Percentiles rank a stretch among this genome's conserved stretches.
Conservation (phyloP, 2,888 invertebrate species). For the Celastrina argiolus region DNA sequence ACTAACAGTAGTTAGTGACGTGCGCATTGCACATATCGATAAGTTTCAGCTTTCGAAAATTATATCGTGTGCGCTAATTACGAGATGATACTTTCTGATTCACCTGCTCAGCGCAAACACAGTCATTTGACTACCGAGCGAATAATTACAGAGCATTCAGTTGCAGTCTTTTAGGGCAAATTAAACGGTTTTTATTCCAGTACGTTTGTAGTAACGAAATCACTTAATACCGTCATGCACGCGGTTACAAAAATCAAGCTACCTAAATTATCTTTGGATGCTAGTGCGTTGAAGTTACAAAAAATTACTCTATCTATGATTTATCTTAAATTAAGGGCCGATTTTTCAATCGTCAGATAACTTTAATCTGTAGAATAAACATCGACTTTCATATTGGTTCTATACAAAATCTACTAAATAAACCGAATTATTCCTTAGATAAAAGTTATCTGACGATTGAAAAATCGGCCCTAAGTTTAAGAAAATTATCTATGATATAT, state of each 20-base stretch:
- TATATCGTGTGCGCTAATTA: conserved; percentile 40
- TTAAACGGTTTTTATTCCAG: conserved; percentile 17
- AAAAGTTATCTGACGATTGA: no score
- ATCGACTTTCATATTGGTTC: no score
- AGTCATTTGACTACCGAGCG: conserved; percentile 25
- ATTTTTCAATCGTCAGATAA: no score
- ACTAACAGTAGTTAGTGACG: neutral
- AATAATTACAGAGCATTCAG: conserved; percentile 4
- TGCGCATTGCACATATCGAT: neutral
- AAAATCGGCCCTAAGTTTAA: no score
- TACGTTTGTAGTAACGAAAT: neutral
- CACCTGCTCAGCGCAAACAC: conserved; percentile 36
- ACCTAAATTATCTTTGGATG: no score
- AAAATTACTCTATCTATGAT: no score
- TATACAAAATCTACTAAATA: no score
- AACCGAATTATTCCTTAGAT: no score
- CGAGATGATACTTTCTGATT: conserved; percentile 36
- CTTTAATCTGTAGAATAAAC: no score
- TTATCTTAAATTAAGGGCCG: no score
- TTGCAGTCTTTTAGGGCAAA: conserved; percentile 9
- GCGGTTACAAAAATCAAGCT: neutral
- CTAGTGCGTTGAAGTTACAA: no score
- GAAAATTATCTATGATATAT: no score
- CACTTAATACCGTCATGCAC: neutral
- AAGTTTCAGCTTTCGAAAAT: conserved; percentile 39